Conservation (phyloP, 2,113 vertebrate genomes). For the Pteruthius melanotis region DNA sequence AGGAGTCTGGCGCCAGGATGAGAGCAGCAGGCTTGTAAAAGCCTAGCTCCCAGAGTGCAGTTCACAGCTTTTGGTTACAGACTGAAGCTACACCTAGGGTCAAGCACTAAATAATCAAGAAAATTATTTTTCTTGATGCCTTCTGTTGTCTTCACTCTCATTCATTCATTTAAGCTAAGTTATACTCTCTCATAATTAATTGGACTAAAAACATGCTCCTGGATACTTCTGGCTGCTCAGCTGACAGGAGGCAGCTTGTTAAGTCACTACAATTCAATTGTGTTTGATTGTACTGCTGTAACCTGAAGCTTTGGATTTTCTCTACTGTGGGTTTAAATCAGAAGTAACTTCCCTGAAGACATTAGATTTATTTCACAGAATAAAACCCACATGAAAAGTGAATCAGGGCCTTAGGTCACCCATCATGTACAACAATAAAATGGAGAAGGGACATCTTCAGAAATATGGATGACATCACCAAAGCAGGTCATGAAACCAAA, state of each 20-base stretch:
- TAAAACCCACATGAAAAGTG: not conserved
- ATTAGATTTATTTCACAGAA: constrained; percentile 14
- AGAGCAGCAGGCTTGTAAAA: not conserved
- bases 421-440: not conserved
- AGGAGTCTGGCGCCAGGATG: not conserved
- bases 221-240: not conserved
- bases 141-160: not conserved
- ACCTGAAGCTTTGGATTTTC: constrained; percentile 25
- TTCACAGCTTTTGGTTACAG: not conserved
- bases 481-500: not conserved
- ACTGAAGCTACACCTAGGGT: not conserved
- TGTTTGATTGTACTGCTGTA: constrained; percentile 1
- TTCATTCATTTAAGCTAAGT: not conserved
- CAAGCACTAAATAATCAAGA: not conserved
- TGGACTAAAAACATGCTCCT: not conserved
- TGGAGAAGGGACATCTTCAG: not conserved
- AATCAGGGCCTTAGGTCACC: not conserved
- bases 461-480: not conserved
- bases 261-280: constrained; percentile 30
- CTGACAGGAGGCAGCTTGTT: constrained; percentile 36
- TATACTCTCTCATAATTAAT: not conserved
- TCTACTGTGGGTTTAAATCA: constrained; percentile 21
- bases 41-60: not conserved
- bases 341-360: constrained; percentile 7
- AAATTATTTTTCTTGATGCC: not conserved